These are phyloP conservation scores for Astyanax mexicanus DNA, from an alignment of 2,797 vertebrate species.

Conservation along the genomic window DNA sequence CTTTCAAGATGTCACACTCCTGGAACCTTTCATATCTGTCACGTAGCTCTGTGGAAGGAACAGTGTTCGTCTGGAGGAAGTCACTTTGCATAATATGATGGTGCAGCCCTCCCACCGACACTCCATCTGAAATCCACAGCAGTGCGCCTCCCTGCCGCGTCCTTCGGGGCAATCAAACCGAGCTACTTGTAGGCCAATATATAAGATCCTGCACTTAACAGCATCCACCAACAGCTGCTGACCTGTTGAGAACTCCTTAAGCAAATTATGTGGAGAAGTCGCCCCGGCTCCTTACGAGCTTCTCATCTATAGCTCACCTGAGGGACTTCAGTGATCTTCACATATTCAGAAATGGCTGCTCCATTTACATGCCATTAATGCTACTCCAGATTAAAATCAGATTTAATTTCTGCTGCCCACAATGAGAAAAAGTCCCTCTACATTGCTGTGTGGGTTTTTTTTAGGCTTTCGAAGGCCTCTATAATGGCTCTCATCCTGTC, in stretches of 20 bases:
- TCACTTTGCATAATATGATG: slow-evolving; percentile 70
- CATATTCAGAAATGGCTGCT: slow-evolving; percentile 30
- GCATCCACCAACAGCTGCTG: slow-evolving; percentile 65
- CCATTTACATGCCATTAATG: slow-evolving; percentile 52
- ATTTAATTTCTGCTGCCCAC: slow-evolving; percentile 42
- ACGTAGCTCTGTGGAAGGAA: slow-evolving; percentile 63
- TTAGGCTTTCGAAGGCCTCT: slow-evolving; percentile 45
- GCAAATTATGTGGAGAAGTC: slow-evolving; percentile 69
- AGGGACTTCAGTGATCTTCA: slow-evolving; percentile 59
- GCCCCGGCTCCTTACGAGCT: slow-evolving; percentile 62
- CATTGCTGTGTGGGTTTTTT: slow-evolving; percentile 1
- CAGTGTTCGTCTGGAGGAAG: slow-evolving; percentile 70
- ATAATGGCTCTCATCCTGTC: slow-evolving; percentile 58
- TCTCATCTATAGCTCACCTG: slow-evolving; percentile 67
- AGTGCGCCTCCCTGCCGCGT: slow-evolving; percentile 67
- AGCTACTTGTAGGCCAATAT: slow-evolving; percentile 68
- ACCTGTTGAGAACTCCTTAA: slow-evolving; percentile 72
- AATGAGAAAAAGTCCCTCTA: slow-evolving; percentile 14
- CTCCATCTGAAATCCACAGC: slow-evolving; percentile 65
- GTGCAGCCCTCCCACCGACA: slow-evolving; percentile 68
- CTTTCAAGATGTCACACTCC: neutral
- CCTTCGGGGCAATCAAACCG: slow-evolving; percentile 68
- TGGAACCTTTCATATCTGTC: neutral
- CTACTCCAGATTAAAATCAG: slow-evolving; percentile 45
- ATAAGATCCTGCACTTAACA: slow-evolving; percentile 69